Percentiles rank a stretch among this genome's conserved stretches.
phyloP scores from a whole-genome alignment of 2,888 invertebrate species.

The Plemyria rubiginata region DNA sequence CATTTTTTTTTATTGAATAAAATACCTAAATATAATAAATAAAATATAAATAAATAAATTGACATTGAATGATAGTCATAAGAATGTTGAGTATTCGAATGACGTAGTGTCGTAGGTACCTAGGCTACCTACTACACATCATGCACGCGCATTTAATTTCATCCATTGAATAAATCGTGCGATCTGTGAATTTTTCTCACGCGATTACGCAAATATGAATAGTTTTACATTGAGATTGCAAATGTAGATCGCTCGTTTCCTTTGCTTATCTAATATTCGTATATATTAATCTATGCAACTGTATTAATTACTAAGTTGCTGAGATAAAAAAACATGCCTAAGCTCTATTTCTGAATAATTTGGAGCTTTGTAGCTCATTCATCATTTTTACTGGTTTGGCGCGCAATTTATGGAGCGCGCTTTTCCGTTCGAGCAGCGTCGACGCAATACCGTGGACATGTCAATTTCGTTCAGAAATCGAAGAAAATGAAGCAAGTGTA shows the following conservation, averaged over 20 bases:
- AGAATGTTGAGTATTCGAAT: background rate
- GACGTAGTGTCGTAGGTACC: background rate
- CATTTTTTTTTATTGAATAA: too few relatives aligned
- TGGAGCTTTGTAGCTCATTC: background rate
- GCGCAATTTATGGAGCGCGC: background rate
- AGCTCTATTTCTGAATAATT: background rate
- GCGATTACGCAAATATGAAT: conserved; percentile 50
- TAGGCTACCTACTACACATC: too few relatives aligned
- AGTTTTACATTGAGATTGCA: conserved; percentile 34
- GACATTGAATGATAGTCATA: background rate
- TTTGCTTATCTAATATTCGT: conserved; percentile 24
- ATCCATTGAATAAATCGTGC: conserved; percentile 33
- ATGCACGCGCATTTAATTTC: conserved; percentile 20
- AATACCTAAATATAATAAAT: too few relatives aligned
- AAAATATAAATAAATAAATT: too few relatives aligned
- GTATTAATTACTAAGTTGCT: conserved; percentile 4
- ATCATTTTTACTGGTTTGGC: background rate
- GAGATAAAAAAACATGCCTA: background rate
- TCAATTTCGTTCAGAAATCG: conserved; percentile 42
- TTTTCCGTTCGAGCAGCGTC: background rate
- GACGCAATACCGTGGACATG: background rate
- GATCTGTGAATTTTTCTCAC: conserved; percentile 54
- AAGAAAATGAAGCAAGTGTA: conserved; percentile 41
- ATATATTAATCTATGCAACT: conserved; percentile 4
- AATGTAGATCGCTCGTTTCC: conserved; percentile 35